Percentiles rank a stretch among this genome's conserved stretches.
phyloP scores from a whole-genome alignment of 2,113 vertebrate species.

The Sylvilagus bachmani region DNA sequence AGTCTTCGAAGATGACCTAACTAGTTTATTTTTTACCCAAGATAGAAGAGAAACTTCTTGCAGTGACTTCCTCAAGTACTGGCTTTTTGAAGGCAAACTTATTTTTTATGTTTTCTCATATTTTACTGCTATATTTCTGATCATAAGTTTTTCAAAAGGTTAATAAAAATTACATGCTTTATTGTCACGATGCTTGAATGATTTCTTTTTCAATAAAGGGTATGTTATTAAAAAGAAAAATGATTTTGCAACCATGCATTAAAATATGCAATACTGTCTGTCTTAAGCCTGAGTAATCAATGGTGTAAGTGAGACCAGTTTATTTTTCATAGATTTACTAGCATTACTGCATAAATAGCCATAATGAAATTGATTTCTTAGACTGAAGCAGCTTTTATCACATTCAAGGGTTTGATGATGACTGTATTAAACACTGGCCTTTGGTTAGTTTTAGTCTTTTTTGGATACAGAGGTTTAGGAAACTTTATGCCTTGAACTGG shows the following conservation, averaged over 20 bases:
- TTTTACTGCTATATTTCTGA: slow-evolving; percentile 74
- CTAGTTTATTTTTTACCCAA: not conserved
- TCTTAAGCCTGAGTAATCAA: slow-evolving; percentile 86
- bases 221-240: slow-evolving; percentile 87
- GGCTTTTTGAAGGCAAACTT: slow-evolving; percentile 45
- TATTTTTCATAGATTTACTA: slow-evolving; percentile 85
- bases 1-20: not conserved
- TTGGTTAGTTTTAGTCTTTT: slow-evolving; percentile 83
- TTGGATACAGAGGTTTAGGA: slow-evolving; percentile 76
- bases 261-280: slow-evolving; percentile 84
- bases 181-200: slow-evolving; percentile 76
- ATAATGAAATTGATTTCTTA: slow-evolving; percentile 86
- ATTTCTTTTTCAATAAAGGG: slow-evolving; percentile 87
- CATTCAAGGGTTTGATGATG: slow-evolving; percentile 82
- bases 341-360: slow-evolving; percentile 86
- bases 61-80: not conserved
- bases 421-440: slow-evolving; percentile 82
- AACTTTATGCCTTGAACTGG: slow-evolving; percentile 44
- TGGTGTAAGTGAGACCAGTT: slow-evolving; percentile 84
- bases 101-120: slow-evolving; percentile 60
- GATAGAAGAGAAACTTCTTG: not conserved
- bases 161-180: slow-evolving; percentile 84
- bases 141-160: slow-evolving; percentile 74
- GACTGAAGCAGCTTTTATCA: slow-evolving; percentile 83
- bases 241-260: slow-evolving; percentile 86